phyloP scores from a whole-genome alignment of 2,113 vertebrate species.

The Jaculus jaculus region DNA sequence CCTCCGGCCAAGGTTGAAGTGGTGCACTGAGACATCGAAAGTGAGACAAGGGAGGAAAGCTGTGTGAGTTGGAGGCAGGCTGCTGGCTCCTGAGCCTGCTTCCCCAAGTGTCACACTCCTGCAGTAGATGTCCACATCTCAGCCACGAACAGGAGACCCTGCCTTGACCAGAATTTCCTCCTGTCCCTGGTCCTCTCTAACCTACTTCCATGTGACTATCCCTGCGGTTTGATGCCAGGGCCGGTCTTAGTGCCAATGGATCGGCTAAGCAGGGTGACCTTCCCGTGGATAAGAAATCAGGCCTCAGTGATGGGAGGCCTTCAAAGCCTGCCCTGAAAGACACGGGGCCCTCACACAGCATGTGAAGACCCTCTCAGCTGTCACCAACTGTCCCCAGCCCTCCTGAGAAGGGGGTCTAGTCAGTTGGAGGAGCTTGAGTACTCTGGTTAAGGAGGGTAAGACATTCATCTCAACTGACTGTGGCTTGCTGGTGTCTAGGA shows the following conservation, averaged over 20 bases:
- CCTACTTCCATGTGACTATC: not conserved
- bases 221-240: not conserved
- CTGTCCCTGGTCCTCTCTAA: not conserved
- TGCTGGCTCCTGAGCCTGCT: not conserved
- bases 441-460: not conserved
- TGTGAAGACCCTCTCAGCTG: too few relatives aligned
- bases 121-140: not conserved
- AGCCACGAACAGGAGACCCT: not conserved
- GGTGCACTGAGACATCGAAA: constrained; percentile 90
- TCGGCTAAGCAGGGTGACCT: not conserved
- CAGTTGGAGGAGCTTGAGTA: not conserved
- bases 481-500: rapidly evolving
- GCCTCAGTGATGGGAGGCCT: not conserved
- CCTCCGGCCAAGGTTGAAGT: constrained; percentile 97
- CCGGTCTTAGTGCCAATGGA: not conserved
- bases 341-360: not conserved
- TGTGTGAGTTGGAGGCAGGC: not conserved
- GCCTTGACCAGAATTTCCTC: not conserved
- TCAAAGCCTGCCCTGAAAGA: not conserved
- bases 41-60: not conserved
- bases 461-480: not conserved
- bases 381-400: not conserved
- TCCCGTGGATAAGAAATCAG: too few relatives aligned
- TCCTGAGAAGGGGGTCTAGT: not conserved
- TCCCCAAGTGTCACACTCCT: not conserved